Base-by-base conservation (phyloP, 2,113 vertebrate species). In the Coturnix japonica region DNA sequence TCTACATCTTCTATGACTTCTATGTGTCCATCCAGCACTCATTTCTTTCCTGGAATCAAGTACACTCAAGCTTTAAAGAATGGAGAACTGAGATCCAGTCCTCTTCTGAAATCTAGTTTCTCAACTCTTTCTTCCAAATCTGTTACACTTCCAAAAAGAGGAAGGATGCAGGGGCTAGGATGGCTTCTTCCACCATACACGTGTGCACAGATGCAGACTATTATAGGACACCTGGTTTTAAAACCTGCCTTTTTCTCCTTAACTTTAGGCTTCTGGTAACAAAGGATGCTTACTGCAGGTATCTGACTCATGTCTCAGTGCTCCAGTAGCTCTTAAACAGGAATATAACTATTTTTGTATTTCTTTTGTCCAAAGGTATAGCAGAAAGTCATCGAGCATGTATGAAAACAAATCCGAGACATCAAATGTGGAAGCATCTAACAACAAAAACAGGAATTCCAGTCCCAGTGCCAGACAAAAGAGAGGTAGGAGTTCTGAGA, bases 391-490 rank as follows among this genome's bases (percentile, higher is more conserved):
- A 60, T 95, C 95, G 4, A 97, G 97, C 73, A 75, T 97, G 56
- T 98, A 98, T 10, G 96, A 97, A 89, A 97, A 97, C 74, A 98
- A 97, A 95, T 98, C 98, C 0, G 98, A 99, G 84, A 98, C 98
- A 30, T 98, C 98, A 12, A 98, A 97, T 17, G 98, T 98, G 63
- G 98, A 99, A 94, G 94, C 96, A 13, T 97, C 97, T 33, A 98
- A 98, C 95, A 98, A 97, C 33, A 98, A 98, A 79, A 96, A 96
- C 82, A 98, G 98, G 94, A 97, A 95, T 86, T 90, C 98, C 61
- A 98, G 97, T 94, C 98, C 98, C 54, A 98, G 96, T 3, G 95
- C 98, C 96, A 98, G 98, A 74, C 98, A 98, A 91, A 98, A 98
- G 94, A 98, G 97, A 98, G 98, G 98, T 99, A 96, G 96, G 97